A percentile compares a stretch with the other conserved stretches of the same genome.
These are phyloP conservation scores for Limnephilus rhombicus DNA, from an alignment of 2,888 invertebrate species.

Conservation along the genomic window DNA sequence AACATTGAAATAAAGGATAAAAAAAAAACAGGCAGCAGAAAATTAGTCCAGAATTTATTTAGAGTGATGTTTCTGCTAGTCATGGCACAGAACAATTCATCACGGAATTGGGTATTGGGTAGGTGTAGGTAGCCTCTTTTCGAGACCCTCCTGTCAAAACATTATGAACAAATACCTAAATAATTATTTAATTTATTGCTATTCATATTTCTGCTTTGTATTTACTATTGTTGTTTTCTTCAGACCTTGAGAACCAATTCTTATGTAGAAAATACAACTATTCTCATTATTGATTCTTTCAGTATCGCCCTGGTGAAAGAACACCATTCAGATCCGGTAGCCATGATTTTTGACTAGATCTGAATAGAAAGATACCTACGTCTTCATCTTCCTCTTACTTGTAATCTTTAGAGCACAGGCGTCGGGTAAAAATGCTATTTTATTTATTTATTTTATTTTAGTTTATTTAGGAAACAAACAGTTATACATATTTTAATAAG, in stretches of 20 bases:
- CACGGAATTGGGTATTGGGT: not conserved
- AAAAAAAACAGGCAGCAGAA: not conserved
- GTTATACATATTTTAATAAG: too few relatives aligned
- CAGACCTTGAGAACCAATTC: not conserved
- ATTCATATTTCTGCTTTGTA: not conserved
- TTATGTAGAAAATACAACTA: too few relatives aligned
- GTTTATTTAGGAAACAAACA: too few relatives aligned
- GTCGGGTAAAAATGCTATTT: too few relatives aligned
- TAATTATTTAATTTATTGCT: not conserved
- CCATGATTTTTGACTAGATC: too few relatives aligned
- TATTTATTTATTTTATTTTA: too few relatives aligned
- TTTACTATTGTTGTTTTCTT: not conserved
- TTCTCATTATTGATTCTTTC: too few relatives aligned
- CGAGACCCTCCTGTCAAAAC: not conserved
- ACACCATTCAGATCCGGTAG: too few relatives aligned
- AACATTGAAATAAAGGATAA: not conserved
- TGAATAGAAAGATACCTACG: not conserved
- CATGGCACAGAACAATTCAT: slow-evolving; percentile 22
- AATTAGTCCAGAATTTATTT: slow-evolving; percentile 26
- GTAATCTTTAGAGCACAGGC: too few relatives aligned
- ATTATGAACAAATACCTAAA: not conserved
- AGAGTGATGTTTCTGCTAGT: slow-evolving; percentile 12
- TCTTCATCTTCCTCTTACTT: not conserved
- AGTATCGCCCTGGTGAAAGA: too few relatives aligned
- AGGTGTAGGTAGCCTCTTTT: not conserved